Percentiles rank a stretch among this genome's conserved stretches.
These are phyloP conservation scores for Oxygymnocypris stewartii DNA, from an alignment of 2,113 vertebrate genomes.

Conservation along the genomic window DNA sequence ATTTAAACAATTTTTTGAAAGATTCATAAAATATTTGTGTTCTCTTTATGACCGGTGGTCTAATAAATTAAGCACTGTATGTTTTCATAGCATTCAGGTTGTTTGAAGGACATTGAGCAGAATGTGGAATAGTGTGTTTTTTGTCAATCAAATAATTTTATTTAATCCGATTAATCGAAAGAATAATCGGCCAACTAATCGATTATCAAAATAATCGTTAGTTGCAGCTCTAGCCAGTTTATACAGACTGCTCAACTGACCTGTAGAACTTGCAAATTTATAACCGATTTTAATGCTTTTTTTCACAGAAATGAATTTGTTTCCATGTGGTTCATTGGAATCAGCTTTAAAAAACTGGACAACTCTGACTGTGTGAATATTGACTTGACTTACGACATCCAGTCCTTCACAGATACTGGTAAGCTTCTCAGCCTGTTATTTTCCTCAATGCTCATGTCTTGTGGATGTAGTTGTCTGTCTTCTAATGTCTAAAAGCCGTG, in stretches of 20 bases:
- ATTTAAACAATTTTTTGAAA: too few relatives aligned
- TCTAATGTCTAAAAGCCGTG: background rate
- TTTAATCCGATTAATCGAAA: too few relatives aligned
- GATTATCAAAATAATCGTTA: too few relatives aligned
- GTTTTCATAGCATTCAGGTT: too few relatives aligned
- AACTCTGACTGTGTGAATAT: constrained; percentile 90
- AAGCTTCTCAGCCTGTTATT: constrained; percentile 53
- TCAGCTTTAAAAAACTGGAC: constrained; percentile 93
- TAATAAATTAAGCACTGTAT: too few relatives aligned
- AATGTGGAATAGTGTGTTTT: too few relatives aligned
- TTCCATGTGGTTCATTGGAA: constrained; percentile 97
- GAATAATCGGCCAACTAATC: too few relatives aligned
- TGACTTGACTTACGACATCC: constrained; percentile 94
- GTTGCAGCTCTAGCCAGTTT: too few relatives aligned
- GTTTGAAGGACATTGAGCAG: too few relatives aligned
- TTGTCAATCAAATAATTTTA: too few relatives aligned
- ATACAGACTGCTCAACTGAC: background rate
- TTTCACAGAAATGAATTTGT: constrained; percentile 81
- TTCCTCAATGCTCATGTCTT: background rate
- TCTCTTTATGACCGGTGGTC: too few relatives aligned
- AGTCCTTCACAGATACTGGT: constrained; percentile 96
- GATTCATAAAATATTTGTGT: too few relatives aligned
- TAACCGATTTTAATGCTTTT: background rate
- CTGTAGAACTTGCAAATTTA: background rate
- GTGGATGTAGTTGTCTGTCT: background rate